A percentile compares a stretch with the other conserved stretches of the same genome.
Evolutionary conservation across 2,888 invertebrate species (phyloP).

Genomic region (Heliconius aoede): DNA sequence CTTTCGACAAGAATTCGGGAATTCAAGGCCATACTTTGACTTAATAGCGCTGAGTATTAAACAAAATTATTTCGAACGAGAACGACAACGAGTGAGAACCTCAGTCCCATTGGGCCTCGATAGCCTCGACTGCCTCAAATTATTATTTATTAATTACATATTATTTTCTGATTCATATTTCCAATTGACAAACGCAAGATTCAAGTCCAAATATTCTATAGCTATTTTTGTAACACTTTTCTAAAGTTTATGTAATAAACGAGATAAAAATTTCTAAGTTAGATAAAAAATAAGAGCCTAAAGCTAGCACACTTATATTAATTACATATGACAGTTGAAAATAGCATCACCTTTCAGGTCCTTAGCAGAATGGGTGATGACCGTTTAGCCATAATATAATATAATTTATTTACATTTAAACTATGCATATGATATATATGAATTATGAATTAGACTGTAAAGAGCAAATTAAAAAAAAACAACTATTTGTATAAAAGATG

Average conservation of each 20-base stretch:
- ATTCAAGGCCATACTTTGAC: background rate
- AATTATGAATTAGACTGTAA: background rate
- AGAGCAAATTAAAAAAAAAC: background rate
- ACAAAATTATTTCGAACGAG: too few species aligned
- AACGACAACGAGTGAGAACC: too few species aligned
- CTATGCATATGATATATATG: background rate
- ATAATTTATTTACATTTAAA: background rate
- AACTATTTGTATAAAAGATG: background rate
- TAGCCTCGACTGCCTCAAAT: too few species aligned
- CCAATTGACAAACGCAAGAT: background rate
- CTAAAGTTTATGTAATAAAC: background rate
- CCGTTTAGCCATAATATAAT: constrained; percentile 7
- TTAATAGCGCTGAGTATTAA: too few species aligned
- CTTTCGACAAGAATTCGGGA: background rate
- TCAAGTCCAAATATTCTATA: background rate
- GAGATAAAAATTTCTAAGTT: background rate
- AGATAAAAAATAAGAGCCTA: background rate
- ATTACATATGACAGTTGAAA: background rate
- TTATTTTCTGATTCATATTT: background rate
- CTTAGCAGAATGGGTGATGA: background rate
- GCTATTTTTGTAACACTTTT: background rate
- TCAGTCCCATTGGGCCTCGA: too few species aligned
- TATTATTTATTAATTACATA: too few species aligned
- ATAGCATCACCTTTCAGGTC: constrained; percentile 3
- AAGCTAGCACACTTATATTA: background rate